phyloP scores from a whole-genome alignment of 2,113 vertebrate species.

The Otocyon megalotis region DNA sequence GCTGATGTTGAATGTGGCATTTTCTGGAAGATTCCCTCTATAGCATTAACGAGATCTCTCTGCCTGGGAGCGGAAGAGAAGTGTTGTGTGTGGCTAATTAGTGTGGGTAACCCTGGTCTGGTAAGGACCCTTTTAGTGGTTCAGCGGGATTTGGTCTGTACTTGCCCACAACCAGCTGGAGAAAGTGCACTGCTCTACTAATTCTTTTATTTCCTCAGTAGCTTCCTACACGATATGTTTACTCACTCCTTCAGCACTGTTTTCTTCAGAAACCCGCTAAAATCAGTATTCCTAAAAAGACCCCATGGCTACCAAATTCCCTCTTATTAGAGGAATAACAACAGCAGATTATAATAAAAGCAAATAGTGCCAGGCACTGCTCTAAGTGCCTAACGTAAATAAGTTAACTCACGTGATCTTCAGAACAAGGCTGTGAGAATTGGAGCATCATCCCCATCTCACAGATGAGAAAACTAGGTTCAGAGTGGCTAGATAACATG shows the following conservation, averaged over 20 bases:
- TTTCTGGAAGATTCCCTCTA: constrained; percentile 81
- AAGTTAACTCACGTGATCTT: not conserved
- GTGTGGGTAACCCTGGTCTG: constrained; percentile 37
- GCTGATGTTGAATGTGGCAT: constrained; percentile 66
- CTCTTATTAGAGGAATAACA: not conserved
- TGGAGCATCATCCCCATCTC: not conserved
- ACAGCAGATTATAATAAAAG: not conserved
- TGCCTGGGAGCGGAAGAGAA: constrained; percentile 50
- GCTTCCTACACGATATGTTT: not conserved
- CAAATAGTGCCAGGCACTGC: not conserved
- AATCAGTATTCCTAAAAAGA: constrained; percentile 29
- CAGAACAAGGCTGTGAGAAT: not conserved
- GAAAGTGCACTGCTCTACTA: not conserved
- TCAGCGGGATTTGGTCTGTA: not conserved
- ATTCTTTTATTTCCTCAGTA: not conserved
- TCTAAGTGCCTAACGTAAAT: not conserved
- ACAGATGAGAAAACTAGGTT: not conserved
- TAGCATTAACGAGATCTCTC: constrained; percentile 62
- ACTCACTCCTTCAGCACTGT: not conserved
- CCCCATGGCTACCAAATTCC: not conserved
- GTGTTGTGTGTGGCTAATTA: constrained; percentile 14
- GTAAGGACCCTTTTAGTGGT: not conserved
- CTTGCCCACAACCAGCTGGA: constrained; percentile 17
- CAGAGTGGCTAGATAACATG: not conserved
- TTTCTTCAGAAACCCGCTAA: constrained; percentile 61